Percentiles rank a stretch among this genome's conserved stretches.
Conservation (phyloP, 2,888 invertebrate genomes). For the Dastarcus helophoroides region DNA sequence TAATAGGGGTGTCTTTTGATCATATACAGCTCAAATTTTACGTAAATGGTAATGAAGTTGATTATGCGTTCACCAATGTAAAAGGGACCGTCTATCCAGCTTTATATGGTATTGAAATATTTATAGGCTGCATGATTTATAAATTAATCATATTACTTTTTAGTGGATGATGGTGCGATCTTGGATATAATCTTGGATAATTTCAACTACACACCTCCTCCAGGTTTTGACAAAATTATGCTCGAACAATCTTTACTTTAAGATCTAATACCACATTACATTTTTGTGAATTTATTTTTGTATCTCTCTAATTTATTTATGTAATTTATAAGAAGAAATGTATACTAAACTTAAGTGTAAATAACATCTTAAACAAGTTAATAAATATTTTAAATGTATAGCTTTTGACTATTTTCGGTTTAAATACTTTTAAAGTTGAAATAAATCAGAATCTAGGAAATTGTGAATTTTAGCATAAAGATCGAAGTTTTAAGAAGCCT, state of each 20-base stretch:
- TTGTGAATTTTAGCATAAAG: too few species aligned
- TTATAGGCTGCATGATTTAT: neutral
- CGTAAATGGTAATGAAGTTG: constrained; percentile 80
- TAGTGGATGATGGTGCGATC: constrained; percentile 96
- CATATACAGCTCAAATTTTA: constrained; percentile 93
- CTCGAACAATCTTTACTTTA: constrained; percentile 92
- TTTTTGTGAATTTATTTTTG: too few species aligned
- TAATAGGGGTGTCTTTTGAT: constrained; percentile 88
- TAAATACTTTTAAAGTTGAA: too few species aligned
- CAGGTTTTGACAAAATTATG: constrained; percentile 92
- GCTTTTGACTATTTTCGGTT: too few species aligned
- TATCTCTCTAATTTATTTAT: constrained; percentile 7
- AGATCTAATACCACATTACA: constrained; percentile 28
- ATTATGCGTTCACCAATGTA: constrained; percentile 75
- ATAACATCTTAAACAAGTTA: too few species aligned
- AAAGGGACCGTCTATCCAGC: constrained; percentile 87
- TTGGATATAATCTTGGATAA: constrained; percentile 88
- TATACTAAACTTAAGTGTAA: too few species aligned
- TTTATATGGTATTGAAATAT: constrained; percentile 60
- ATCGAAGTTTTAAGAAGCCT: too few species aligned
- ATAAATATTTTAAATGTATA: too few species aligned
- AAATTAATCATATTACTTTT: constrained; percentile 28
- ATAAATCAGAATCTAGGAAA: too few species aligned
- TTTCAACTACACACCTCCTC: constrained; percentile 71
- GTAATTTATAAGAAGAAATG: too few species aligned